Evolutionary conservation across 2,113 vertebrate genomes (phyloP).

Genomic region (Mastomys natalensis): DNA sequence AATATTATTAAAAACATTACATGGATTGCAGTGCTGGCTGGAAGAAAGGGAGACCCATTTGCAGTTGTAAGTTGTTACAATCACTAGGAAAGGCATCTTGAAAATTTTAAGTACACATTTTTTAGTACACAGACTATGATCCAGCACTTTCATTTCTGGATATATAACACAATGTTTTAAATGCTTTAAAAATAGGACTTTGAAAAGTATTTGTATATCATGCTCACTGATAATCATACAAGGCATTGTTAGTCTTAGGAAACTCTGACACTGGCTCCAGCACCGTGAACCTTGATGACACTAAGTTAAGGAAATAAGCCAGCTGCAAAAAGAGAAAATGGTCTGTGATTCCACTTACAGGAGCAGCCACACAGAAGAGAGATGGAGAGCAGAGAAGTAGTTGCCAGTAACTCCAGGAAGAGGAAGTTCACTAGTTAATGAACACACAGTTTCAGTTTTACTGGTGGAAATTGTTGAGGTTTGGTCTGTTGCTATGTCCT

Average conservation of each 20-base stretch:
- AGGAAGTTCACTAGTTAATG: background rate
- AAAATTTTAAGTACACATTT: too few relatives aligned
- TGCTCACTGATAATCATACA: background rate
- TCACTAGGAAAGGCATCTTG: background rate
- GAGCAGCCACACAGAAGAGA: background rate
- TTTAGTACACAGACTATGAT: background rate
- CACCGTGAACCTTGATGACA: background rate
- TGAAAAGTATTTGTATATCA: constrained; percentile 11
- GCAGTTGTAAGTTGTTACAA: background rate
- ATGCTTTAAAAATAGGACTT: background rate
- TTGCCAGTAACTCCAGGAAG: background rate
- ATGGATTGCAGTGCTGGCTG: background rate
- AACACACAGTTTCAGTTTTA: background rate
- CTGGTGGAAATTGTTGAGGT: background rate
- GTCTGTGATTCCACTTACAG: background rate
- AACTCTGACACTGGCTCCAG: background rate
- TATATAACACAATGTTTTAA: background rate
- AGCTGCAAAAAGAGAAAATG: background rate
- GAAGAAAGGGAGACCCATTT: background rate
- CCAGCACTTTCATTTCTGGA: background rate
- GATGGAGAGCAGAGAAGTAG: background rate
- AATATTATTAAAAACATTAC: background rate
- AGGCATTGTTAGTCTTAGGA: background rate
- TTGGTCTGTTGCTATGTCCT: too few relatives aligned
- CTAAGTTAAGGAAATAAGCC: constrained; percentile 19